A percentile compares a stretch with the other conserved stretches of the same genome.
These are phyloP conservation scores for Pseudococcus longispinus DNA, from an alignment of 2,888 invertebrate species.

Conservation along the genomic window DNA sequence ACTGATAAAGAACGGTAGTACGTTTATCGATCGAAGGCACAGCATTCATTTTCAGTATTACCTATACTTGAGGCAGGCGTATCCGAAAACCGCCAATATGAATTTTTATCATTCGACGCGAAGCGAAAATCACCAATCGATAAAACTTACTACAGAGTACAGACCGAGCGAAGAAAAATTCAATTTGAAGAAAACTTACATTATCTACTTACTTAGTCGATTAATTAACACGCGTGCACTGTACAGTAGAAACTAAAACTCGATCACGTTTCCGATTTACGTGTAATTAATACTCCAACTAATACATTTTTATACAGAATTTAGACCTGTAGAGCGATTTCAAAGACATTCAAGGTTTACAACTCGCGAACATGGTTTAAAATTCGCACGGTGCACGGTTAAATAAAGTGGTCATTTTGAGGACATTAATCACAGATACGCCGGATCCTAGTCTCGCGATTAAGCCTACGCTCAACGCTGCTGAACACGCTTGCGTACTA, in stretches of 20 bases:
- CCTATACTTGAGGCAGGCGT: neutral
- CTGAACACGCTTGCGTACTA: conserved; percentile 28
- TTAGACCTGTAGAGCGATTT: conserved; percentile 11
- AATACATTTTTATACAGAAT: neutral
- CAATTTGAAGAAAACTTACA: neutral
- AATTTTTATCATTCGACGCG: neutral
- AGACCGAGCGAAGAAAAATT: neutral
- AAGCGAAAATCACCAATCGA: neutral
- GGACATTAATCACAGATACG: conserved; percentile 40
- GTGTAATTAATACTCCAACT: conserved; percentile 17
- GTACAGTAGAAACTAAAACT: neutral
- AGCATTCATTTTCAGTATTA: neutral
- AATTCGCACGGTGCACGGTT: conserved; percentile 30
- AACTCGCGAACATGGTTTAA: neutral
- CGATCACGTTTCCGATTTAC: neutral
- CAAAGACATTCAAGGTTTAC: conserved; percentile 46
- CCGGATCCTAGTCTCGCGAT: conserved; percentile 35
- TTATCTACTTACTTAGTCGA: neutral
- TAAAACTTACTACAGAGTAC: neutral
- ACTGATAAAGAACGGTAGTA: conserved; percentile 23
- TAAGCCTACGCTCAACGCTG: neutral
- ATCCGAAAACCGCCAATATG: neutral
- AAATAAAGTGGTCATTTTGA: conserved; percentile 35
- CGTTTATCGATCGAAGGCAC: neutral
- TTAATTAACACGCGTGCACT: neutral